Conservation (phyloP, 1,140 invertebrate genomes). For the Drosophila subobscura region DNA sequence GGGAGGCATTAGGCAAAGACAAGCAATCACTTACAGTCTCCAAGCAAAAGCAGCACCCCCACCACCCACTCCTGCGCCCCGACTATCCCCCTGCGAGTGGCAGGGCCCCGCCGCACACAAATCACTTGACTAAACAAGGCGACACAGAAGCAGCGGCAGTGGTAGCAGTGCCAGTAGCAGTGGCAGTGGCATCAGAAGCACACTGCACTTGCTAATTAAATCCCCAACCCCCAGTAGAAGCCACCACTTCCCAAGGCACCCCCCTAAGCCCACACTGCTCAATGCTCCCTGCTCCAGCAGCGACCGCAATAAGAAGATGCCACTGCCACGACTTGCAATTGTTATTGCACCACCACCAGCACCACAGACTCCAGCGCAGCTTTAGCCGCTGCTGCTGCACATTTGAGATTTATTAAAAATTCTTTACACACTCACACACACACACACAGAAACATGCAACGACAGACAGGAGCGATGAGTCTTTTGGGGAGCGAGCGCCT, state of each 20-base stretch:
- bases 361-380: conserved; percentile 13
- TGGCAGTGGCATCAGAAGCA: conserved; percentile 37
- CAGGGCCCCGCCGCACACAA: conserved; percentile 50
- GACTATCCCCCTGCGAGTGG: conserved; percentile 27
- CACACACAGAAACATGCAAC: conserved; percentile 23
- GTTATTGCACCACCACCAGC: conserved; percentile 47
- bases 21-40: conserved; percentile 76
- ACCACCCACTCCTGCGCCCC: not conserved
- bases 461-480: conserved; percentile 22
- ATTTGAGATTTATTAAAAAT: conserved; percentile 83
- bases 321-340: conserved; percentile 64
- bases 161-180: conserved; percentile 24
- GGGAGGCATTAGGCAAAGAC: conserved; percentile 63
- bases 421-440: conserved; percentile 65
- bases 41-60: conserved; percentile 39
- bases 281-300: not conserved
- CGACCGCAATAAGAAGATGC: conserved; percentile 59
- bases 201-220: conserved; percentile 81
- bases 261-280: not conserved
- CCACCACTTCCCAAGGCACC: conserved; percentile 11
- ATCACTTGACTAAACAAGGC: conserved; percentile 82
- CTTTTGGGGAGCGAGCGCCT: conserved; percentile 54
- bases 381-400: conserved; percentile 51
- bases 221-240: conserved; percentile 64
- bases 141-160: conserved; percentile 53